Evolutionary conservation across 2,888 invertebrate species (phyloP), one percentile per base, ranked within the genome.

Genomic region (Volucella zonaria): DNA sequence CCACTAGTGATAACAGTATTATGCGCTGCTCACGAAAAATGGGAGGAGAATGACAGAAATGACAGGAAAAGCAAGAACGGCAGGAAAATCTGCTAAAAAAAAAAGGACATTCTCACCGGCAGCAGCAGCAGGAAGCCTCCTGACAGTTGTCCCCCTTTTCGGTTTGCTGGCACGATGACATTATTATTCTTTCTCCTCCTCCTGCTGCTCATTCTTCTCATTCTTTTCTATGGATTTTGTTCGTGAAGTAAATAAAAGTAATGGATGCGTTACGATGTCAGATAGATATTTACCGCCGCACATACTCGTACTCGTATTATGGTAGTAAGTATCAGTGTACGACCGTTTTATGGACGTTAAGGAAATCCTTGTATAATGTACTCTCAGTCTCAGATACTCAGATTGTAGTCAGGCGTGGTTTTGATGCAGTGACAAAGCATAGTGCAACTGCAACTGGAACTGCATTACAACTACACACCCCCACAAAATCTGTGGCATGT

Each of bases 1-100:
- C 8, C n/a, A n/a, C n/a, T 49, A 38, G 68, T 71, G 81, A 81
- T 73, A 85, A 77, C 67, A 66, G 68, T 58, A 77, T 76, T 85
- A 79, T 78, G 56, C 73, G 47, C 56, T 42, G 52, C 61, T 38
- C 12, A n/a, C 18, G 8, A 49, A 42, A 52, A 15, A 49, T 14
- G 49, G 47, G 14, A 14, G 15, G 40, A 43, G 67, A 38, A 74
- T 58, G 51, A 73, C 71, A 75, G 56, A 64, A 70, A 56, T 31
- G 6, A 51, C 12, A 59, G 71, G 73, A 79, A 82, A 64, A 56
- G 49, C 31, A 23, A 23, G 18, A 23, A 23, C 1, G 18, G 18
- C 18, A 31, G 31, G 31, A 31, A 31, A 31, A 31, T 0, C 31
- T 31, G 31, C 6, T 6, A 6, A 31, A 31, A 31, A 6, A 31